Percentiles rank a stretch among this genome's conserved stretches.
phyloP scores from a whole-genome alignment of 2,888 invertebrate genomes.

The Polymixis flavicincta region DNA sequence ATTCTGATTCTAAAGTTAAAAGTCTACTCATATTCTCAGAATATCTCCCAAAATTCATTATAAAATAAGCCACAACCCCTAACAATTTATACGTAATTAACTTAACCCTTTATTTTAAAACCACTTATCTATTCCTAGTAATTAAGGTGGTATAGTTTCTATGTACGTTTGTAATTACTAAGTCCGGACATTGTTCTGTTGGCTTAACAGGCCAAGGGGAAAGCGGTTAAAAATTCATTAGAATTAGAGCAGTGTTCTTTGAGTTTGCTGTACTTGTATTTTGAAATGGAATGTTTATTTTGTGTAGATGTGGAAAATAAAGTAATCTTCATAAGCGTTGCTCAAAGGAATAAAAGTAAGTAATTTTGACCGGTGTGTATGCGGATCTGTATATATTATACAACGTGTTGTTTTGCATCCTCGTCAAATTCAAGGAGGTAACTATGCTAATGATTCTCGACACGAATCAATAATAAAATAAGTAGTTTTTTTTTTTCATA shows the following conservation, averaged over 20 bases:
- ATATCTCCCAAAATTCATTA: constrained; percentile 16
- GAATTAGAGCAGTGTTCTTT: constrained; percentile 31
- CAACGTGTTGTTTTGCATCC: no score
- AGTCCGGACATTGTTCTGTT: constrained; percentile 51
- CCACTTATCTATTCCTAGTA: constrained; percentile 55
- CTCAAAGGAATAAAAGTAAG: neutral
- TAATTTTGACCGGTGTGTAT: no score
- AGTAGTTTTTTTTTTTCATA: no score
- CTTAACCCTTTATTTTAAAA: constrained; percentile 53
- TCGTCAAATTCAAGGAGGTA: no score
- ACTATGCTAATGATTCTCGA: no score
- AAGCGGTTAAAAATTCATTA: constrained; percentile 62
- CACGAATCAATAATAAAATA: no score
- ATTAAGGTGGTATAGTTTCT: constrained; percentile 59
- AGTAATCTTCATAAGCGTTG: neutral
- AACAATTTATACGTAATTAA: constrained; percentile 52
- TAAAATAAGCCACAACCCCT: constrained; percentile 32
- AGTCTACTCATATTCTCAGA: no score
- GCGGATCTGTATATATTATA: no score
- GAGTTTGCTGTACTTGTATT: constrained; percentile 29
- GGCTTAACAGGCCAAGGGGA: constrained; percentile 40
- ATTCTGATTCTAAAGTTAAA: no score
- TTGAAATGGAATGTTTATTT: neutral
- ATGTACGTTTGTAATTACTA: constrained; percentile 62
- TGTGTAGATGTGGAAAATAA: neutral